Percentiles rank a stretch among this genome's conserved stretches.
phyloP scores from a whole-genome alignment of 2,888 invertebrate genomes.

The Drosophila algonquin region DNA sequence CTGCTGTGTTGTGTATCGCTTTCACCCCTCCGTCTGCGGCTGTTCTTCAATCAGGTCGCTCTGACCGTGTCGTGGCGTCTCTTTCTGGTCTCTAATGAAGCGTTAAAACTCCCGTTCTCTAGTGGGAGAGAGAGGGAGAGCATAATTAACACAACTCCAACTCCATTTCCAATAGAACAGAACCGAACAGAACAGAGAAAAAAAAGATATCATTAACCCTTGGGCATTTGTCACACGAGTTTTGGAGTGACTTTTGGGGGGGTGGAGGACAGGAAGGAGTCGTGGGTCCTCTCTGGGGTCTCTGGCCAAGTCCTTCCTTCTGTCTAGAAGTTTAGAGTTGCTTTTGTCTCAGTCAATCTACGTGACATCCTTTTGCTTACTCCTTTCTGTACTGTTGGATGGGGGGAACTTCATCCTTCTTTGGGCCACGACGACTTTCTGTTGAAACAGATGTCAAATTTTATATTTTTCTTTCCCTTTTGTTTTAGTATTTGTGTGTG shows the following conservation, averaged over 20 bases:
- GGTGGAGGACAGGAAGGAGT: not conserved
- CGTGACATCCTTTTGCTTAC: conserved; percentile 69
- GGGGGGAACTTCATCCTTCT: conserved; percentile 28
- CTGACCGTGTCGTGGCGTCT: not conserved
- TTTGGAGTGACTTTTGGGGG: conserved; percentile 14
- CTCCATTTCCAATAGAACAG: conserved; percentile 37
- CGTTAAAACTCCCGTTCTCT: conserved; percentile 63
- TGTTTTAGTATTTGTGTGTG: conserved; percentile 30
- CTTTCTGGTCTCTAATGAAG: conserved; percentile 62
- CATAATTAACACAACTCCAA: conserved; percentile 74
- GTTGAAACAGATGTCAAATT: conserved; percentile 77
- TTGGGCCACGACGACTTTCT: conserved; percentile 32
- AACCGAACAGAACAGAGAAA: conserved; percentile 2
- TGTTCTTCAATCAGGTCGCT: conserved; percentile 3
- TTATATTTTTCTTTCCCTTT: conserved; percentile 30
- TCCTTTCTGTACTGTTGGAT: conserved; percentile 13
- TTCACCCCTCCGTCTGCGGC: conserved; percentile 36
- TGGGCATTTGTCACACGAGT: conserved; percentile 71
- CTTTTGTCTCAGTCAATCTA: conserved; percentile 64
- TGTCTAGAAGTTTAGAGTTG: conserved; percentile 25
- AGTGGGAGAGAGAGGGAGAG: conserved; percentile 21
- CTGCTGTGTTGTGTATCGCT: conserved; percentile 39
- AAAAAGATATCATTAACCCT: conserved; percentile 72
- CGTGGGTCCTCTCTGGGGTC: too few relatives aligned
- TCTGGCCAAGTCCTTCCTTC: conserved; percentile 27